A percentile compares a stretch with the other conserved stretches of the same genome.
phyloP scores from a whole-genome alignment of 2,888 invertebrate species.

The Pseudanteris insignis region DNA sequence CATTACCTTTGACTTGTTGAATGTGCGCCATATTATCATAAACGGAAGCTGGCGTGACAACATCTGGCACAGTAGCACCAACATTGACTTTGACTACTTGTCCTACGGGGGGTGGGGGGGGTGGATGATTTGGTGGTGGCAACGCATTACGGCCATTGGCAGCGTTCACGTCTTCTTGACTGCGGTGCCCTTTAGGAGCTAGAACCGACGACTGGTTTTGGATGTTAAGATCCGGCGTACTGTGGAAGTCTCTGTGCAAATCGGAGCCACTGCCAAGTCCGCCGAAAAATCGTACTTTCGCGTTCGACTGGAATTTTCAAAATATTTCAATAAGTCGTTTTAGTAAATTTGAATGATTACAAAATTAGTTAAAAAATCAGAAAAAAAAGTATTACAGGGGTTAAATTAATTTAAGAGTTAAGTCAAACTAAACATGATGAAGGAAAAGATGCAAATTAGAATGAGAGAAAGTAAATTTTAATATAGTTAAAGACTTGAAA shows the following conservation, averaged over 20 bases:
- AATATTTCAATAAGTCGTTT: no score
- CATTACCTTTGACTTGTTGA: constrained; percentile 67
- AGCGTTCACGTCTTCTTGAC: constrained; percentile 76
- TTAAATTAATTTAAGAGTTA: no score
- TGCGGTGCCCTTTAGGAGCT: constrained; percentile 71
- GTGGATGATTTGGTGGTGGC: constrained; percentile 84
- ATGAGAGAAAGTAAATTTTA: no score
- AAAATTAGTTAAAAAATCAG: neutral
- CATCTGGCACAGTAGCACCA: constrained; percentile 60
- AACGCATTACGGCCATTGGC: constrained; percentile 68
- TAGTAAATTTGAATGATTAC: neutral
- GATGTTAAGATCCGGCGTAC: constrained; percentile 80
- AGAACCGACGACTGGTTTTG: constrained; percentile 57
- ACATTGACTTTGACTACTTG: constrained; percentile 78
- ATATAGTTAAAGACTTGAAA: no score
- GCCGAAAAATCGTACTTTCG: constrained; percentile 68
- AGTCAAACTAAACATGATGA: no score
- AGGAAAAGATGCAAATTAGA: no score
- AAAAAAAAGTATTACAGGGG: neutral
- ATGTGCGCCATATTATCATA: constrained; percentile 65
- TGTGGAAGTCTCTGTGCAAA: constrained; percentile 85
- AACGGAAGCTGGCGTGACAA: constrained; percentile 62
- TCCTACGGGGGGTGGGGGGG: constrained; percentile 81
- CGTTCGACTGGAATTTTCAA: constrained; percentile 67
- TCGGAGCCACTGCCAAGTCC: constrained; percentile 67